Percentiles rank a stretch among this genome's conserved stretches.
These are phyloP conservation scores for Condylura cristata DNA, from an alignment of 2,113 vertebrate genomes.

Conservation along the genomic window DNA sequence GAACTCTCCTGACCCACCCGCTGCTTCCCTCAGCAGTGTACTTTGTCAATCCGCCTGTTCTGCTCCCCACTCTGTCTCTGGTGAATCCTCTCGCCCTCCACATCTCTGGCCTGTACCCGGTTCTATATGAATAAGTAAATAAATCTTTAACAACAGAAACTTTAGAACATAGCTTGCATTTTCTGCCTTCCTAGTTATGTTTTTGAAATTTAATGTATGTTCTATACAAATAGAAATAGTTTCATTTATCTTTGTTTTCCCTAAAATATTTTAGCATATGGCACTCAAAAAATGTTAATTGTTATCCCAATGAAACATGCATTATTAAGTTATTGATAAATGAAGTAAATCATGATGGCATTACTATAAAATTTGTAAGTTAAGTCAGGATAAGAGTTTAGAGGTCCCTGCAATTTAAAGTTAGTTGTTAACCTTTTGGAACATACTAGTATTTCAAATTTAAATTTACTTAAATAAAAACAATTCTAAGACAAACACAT, in stretches of 20 bases:
- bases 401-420: constrained; percentile 17
- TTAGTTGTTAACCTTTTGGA: not conserved
- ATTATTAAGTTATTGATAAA: not conserved
- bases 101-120: no score
- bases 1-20: no score
- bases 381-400: not conserved
- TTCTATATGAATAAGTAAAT: no score
- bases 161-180: not conserved
- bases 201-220: not conserved
- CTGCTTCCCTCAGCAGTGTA: no score
- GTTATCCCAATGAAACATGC: not conserved
- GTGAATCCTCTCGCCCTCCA: no score
- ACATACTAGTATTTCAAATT: not conserved
- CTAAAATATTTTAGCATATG: not conserved
- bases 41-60: no score
- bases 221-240: not conserved
- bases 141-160: no score
- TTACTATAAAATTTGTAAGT: not conserved
- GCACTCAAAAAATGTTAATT: not conserved
- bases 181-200: constrained; percentile 22
- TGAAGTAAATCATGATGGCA: not conserved
- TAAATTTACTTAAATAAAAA: constrained; percentile 12
- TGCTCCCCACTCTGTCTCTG: no score
- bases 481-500: constrained; percentile 9
- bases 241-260: constrained; percentile 1